These are phyloP conservation scores for Platyscapa corneri DNA, from an alignment of 1,140 invertebrate species.

Conservation along the genomic window DNA sequence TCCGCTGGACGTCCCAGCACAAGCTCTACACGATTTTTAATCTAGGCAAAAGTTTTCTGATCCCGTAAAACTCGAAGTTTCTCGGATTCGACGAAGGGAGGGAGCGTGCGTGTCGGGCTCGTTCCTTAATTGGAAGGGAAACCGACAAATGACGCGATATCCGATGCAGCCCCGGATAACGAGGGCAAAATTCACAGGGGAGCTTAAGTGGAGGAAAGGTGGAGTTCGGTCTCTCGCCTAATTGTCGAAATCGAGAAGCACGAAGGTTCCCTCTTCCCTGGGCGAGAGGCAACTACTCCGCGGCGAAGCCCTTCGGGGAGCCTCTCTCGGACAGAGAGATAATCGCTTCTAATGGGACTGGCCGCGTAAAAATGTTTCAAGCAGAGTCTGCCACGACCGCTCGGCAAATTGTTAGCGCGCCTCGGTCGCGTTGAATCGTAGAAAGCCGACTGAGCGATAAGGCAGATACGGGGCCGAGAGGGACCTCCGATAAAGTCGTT, in stretches of 20 bases:
- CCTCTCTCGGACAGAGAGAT: neutral
- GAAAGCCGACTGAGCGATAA: neutral
- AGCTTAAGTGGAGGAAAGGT: slow-evolving; percentile 66
- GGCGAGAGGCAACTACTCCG: too few species aligned
- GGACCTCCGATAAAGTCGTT: slow-evolving; percentile 23
- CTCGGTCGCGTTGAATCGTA: neutral
- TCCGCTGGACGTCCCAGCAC: neutral
- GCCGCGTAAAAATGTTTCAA: neutral
- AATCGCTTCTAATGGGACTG: neutral
- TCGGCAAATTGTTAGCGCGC: neutral
- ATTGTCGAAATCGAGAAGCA: slow-evolving; percentile 70
- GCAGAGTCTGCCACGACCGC: neutral
- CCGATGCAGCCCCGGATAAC: slow-evolving; percentile 69
- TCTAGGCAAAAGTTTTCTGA: neutral
- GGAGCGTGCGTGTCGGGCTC: neutral
- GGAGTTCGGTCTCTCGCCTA: slow-evolving; percentile 60
- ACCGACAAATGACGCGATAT: slow-evolving; percentile 65
- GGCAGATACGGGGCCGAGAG: neutral
- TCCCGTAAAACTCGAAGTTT: neutral
- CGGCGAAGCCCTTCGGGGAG: neutral
- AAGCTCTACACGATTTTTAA: neutral
- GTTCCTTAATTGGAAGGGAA: slow-evolving; percentile 68
- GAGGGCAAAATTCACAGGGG: slow-evolving; percentile 58
- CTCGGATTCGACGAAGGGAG: neutral
- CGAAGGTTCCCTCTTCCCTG: slow-evolving; percentile 47